phyloP scores from a whole-genome alignment of 1,140 invertebrate species.

The Araneus ventricosus region DNA sequence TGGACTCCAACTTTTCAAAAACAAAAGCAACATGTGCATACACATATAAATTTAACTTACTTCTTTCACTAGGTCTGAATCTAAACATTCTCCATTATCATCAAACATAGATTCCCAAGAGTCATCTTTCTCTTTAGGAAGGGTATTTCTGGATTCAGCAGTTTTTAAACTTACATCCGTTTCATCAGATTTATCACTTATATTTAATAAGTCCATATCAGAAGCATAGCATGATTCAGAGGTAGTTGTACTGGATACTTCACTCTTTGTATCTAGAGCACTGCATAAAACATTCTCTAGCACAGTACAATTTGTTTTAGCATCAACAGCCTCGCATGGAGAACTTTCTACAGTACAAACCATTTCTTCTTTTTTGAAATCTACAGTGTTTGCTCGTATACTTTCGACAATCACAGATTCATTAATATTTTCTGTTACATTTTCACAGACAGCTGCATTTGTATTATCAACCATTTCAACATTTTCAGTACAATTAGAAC shows the following conservation, averaged over 20 bases:
- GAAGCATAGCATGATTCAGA: neutral
- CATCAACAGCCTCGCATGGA: too few relatives aligned
- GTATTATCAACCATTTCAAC: neutral
- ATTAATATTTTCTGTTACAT: too few relatives aligned
- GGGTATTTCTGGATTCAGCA: neutral
- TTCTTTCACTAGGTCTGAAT: slow-evolving; percentile 88
- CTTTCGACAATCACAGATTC: too few relatives aligned
- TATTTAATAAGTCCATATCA: neutral
- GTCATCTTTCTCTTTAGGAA: slow-evolving; percentile 82
- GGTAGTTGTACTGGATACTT: neutral
- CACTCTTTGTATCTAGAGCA: too few relatives aligned
- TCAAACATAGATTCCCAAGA: slow-evolving; percentile 91
- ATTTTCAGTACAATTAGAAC: neutral
- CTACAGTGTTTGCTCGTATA: too few relatives aligned
- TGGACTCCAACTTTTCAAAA: neutral
- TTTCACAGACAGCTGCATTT: neutral
- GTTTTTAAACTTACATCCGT: neutral
- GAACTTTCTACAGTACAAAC: too few relatives aligned
- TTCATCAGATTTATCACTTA: neutral
- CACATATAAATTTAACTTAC: slow-evolving; percentile 78
- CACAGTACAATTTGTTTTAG: too few relatives aligned
- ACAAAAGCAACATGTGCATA: neutral
- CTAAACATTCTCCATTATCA: slow-evolving; percentile 90
- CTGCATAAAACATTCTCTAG: too few relatives aligned
- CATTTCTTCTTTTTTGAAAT: neutral